Evolutionary conservation across 2,797 vertebrate genomes (phyloP).

Genomic region (Pteronotus mesoamericanus): DNA sequence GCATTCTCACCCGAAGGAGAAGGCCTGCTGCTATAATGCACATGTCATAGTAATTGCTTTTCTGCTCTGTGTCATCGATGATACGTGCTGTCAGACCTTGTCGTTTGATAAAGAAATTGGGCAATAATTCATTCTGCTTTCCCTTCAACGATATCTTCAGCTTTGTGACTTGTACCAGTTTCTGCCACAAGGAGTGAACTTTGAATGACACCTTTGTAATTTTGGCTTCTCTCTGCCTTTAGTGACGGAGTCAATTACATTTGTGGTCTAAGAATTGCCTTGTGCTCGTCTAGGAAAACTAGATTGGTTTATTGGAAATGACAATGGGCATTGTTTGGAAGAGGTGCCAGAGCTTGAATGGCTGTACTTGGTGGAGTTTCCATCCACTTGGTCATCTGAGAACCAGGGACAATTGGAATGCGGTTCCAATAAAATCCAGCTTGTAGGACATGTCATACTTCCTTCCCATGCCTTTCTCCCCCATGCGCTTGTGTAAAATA

Average conservation of each 20-base stretch:
- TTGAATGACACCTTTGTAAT: not conserved
- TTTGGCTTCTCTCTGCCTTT: not conserved
- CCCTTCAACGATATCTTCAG: not conserved
- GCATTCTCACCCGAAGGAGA: not conserved
- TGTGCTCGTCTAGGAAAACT: not conserved
- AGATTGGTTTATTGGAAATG: not conserved
- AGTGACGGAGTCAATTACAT: not conserved
- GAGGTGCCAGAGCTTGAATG: not conserved
- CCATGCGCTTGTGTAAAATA: not conserved
- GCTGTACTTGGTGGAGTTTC: not conserved
- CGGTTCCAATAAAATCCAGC: not conserved
- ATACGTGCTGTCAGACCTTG: not conserved
- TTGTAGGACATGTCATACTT: fast-evolving
- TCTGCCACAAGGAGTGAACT: not conserved
- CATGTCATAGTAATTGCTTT: fast-evolving
- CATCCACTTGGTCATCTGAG: not conserved
- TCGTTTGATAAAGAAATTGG: not conserved
- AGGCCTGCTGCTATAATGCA: not conserved
- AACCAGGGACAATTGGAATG: not conserved
- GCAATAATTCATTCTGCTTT: not conserved
- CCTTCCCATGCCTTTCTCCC: not conserved
- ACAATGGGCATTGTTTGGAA: not conserved
- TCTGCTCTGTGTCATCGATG: not conserved
- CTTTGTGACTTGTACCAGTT: not conserved
- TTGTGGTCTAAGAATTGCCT: not conserved